Base-by-base conservation (phyloP, 2,113 vertebrate genomes). In the Dasyornis broadbenti region DNA sequence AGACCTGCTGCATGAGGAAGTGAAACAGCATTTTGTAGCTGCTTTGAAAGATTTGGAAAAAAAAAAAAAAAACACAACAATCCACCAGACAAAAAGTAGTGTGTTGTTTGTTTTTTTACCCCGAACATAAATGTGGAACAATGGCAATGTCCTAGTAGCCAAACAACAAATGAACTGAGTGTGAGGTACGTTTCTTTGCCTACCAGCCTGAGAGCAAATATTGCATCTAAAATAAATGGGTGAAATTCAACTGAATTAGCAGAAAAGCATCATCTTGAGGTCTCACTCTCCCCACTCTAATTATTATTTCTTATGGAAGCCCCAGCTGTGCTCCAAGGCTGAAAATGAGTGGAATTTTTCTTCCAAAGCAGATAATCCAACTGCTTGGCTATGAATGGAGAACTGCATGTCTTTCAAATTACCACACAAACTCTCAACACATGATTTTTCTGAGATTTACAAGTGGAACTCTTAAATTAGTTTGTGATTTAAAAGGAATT, bases 341-440 rank as follows among this genome's bases (percentile, higher is more conserved):
- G 44, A 78, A 88, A 93, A 90, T 86, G 68, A 60, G 47, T 93
- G 82, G 56, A 82, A 73, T 94, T 95, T 92, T 88, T 86, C 64
- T 73, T 92, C 80, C 49, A 71, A 78, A 90, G 71, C 60, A 93
- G 85, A 80, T 92, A 88, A 86, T 95, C 79, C 79, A 77, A 30
- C 76, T 71, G 60, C 64, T 71, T 90, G 70, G 33, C 40, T 93
- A 4, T 92, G 85, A 94, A 78, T 89, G 85, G 76, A 44, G 82
- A 75, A 40, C 61, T 75, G 68, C 64, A 42, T 68, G 82, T 89
- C 87, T 92, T 94, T 82, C 71, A 78, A 91, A 89, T 86, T 63
- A 45, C 40, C 30, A 70, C 79, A 71, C 69, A 35, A 63, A 18
- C 54, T 91, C 35, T 37, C 23, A 83, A 45, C 39, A 30, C 15